phyloP scores from a whole-genome alignment of 2,888 invertebrate species.

The Lycaena phlaeas region DNA sequence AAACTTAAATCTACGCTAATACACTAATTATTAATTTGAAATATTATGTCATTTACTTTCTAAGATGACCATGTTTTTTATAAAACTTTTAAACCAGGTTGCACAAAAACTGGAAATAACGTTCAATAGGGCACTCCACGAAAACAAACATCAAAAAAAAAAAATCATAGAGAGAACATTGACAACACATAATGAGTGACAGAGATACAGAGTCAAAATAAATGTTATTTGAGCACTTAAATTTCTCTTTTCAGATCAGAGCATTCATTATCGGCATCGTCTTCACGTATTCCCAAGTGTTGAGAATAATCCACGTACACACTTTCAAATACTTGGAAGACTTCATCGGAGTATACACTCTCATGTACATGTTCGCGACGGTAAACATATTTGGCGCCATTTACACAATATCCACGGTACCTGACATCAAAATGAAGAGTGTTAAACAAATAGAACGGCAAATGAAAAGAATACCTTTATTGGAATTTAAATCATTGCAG shows the following conservation, averaged over 20 bases:
- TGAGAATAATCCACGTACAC: slow-evolving; percentile 42
- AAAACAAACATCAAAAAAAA: no score
- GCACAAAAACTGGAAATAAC: no score
- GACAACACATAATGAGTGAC: no score
- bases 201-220: background rate
- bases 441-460: slow-evolving; percentile 46
- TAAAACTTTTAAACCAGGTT: no score
- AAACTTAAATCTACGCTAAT: no score
- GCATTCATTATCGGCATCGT: slow-evolving; percentile 36
- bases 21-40: no score
- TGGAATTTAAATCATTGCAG: slow-evolving; percentile 27
- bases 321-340: slow-evolving; percentile 45
- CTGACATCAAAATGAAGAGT: slow-evolving; percentile 34
- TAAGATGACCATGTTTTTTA: no score
- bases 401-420: slow-evolving; percentile 41
- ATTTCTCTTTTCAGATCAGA: slow-evolving; percentile 39
- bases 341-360: slow-evolving; percentile 41
- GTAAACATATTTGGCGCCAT: slow-evolving; percentile 48
- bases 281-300: slow-evolving; percentile 38
- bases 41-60: no score
- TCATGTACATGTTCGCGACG: slow-evolving; percentile 46
- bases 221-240: background rate
- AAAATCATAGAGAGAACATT: no score
- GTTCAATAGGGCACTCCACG: no score
- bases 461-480: slow-evolving; percentile 40